Percentiles rank a stretch among this genome's conserved stretches.
Conservation (phyloP, 2,797 vertebrate species). For the Apodemus agrarius region DNA sequence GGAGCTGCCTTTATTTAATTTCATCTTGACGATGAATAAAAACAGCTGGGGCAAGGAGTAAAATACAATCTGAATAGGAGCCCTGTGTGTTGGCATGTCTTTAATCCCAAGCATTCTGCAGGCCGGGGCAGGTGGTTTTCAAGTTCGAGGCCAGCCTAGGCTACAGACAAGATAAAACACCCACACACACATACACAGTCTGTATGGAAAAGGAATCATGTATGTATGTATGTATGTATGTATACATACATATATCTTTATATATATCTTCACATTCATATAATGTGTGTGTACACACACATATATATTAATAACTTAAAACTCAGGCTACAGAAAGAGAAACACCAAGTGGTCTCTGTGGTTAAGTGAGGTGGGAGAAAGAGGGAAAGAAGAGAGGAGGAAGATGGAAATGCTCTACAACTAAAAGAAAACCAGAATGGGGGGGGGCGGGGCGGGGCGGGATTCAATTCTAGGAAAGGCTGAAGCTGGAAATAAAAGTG, state of each 20-base stretch:
- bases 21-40: constrained; percentile 1
- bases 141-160: neutral
- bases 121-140: neutral
- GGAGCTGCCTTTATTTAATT: neutral
- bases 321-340: neutral
- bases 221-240: neutral
- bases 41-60: neutral
- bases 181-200: neutral
- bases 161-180: neutral
- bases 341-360: neutral
- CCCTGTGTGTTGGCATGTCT: neutral
- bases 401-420: neutral
- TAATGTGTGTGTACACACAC: neutral
- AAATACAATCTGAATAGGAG: neutral
- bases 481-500: neutral
- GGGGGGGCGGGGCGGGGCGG: neutral
- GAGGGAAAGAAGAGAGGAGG: neutral
- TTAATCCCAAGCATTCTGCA: neutral
- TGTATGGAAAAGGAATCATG: neutral
- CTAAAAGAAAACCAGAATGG: neutral
- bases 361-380: neutral
- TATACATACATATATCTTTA: neutral
- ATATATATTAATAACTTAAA: neutral
- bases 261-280: neutral
- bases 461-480: neutral